phyloP scores from a whole-genome alignment of 2,888 invertebrate species.

The Lobophora halterata region DNA sequence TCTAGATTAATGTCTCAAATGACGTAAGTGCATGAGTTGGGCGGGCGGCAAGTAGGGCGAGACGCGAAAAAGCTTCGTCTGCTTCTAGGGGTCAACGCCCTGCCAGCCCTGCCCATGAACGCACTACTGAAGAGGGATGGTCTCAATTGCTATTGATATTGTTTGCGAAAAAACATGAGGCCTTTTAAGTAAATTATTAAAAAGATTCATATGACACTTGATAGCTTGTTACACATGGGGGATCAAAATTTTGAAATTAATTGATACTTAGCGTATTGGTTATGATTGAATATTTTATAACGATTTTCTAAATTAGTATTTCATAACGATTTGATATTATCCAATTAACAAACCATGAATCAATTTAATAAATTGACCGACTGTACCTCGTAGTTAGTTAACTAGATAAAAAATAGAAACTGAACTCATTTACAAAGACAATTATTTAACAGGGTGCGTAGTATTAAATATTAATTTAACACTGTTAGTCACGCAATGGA shows the following conservation, averaged over 20 bases:
- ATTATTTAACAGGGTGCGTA: constrained; percentile 9
- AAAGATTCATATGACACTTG: constrained; percentile 7
- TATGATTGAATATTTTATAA: no score
- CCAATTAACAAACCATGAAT: not conserved
- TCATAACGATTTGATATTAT: no score
- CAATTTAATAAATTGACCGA: not conserved
- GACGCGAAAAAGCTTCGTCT: constrained; percentile 73
- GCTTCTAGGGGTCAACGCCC: constrained; percentile 69
- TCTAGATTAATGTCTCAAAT: constrained; percentile 22
- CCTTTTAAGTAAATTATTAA: constrained; percentile 15
- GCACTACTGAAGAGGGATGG: constrained; percentile 59
- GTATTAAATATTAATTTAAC: constrained; percentile 23
- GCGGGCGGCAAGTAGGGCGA: constrained; percentile 75
- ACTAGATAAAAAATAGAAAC: constrained; percentile 4
- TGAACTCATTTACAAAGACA: no score
- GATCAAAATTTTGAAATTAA: no score
- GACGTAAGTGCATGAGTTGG: constrained; percentile 45
- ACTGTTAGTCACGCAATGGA: constrained; percentile 36
- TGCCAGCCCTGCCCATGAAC: constrained; percentile 74
- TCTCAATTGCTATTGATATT: constrained; percentile 63
- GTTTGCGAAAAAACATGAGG: constrained; percentile 40
- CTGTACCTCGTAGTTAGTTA: no score
- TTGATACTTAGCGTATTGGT: no score
- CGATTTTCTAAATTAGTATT: no score
- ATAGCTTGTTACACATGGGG: not conserved